phyloP scores from a whole-genome alignment of 2,888 invertebrate genomes.

The Pycnomerus fuliginosus region DNA sequence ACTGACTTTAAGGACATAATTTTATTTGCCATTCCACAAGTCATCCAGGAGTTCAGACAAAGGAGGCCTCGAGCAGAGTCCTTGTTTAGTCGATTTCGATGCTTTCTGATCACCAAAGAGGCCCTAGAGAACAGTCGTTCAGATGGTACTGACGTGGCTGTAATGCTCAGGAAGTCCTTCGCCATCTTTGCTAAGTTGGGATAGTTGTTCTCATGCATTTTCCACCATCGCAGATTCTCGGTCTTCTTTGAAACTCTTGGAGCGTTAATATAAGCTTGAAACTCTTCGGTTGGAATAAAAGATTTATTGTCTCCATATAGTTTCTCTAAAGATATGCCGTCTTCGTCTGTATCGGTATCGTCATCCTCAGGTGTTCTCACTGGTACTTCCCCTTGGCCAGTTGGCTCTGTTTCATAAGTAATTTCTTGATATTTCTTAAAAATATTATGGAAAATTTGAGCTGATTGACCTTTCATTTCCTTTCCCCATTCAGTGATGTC shows the following conservation, averaged over 20 bases:
- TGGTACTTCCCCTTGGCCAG: too few species aligned
- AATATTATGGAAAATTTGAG: conserved; percentile 1
- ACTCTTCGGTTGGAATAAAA: conserved; percentile 6
- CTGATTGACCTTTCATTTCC: conserved; percentile 2
- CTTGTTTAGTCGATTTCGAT: conserved; percentile 6
- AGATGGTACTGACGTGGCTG: conserved; percentile 21
- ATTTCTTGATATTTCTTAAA: background rate
- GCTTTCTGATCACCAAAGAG: conserved; percentile 21
- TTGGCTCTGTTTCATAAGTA: background rate
- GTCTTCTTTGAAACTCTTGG: conserved; percentile 21
- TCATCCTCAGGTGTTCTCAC: background rate
- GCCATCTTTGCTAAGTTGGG: conserved; percentile 23
- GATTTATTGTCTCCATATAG: background rate
- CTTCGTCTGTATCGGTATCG: background rate
- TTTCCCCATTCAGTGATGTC: conserved; percentile 22
- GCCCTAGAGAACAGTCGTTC: conserved; percentile 27
- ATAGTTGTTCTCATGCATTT: conserved; percentile 20
- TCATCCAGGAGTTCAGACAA: conserved; percentile 16
- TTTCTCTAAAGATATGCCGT: conserved; percentile 21
- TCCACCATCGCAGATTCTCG: conserved; percentile 26
- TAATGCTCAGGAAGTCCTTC: conserved; percentile 20
- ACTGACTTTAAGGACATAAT: background rate
- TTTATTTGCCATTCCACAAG: conserved; percentile 1
- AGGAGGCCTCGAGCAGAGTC: conserved; percentile 11
- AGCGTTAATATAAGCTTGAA: conserved; percentile 23